Base-by-base conservation (phyloP, 2,888 invertebrate genomes). In the Ectemnius cavifrons region DNA sequence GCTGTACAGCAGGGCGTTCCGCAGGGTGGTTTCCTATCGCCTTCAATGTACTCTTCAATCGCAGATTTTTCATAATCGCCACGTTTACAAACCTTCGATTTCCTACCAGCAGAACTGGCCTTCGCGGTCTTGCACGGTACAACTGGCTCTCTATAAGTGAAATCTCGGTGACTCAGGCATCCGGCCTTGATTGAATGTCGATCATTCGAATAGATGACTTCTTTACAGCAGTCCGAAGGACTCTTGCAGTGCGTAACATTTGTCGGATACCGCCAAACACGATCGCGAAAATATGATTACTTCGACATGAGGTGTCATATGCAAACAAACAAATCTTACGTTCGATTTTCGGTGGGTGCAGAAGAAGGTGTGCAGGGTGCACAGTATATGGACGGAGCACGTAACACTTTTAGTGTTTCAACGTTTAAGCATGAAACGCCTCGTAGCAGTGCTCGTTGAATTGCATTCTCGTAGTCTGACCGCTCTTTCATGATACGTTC, bases 371-470 rank as follows among this genome's bases (percentile, higher is more conserved):
- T 75, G 27, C 87, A 87, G 13, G 88, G 86, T 13, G 77, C 72
- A 47, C 83, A 86, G 23, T 85, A 86, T 13, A 84, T 80, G 5
- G 86, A 86, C 13, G 88, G 85, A 73, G 85, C 85, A 18, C 84
- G 82, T 64, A 90, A 64, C 18, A 90, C 89, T 69, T 86, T 89
- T 4, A 90, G 73, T 0, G 89, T 88, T 78, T 90, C 90, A 4
- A 86, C 86, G 59, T 90, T 90, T 49, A 90, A 78, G 0, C 86
- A 89, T 0, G 90, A 89, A 28, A 90, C 90, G 6, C 90, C 90
- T 73, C 88, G 85, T 5, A 90, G 79, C 14, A 90, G 64, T 2
- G 90, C 90, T 23, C 89, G 83, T 62, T 90, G 89, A 20, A 90
- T 86, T n/a, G 89, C 88, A 47, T 84, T 88, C 67, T 90, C 89